These are phyloP conservation scores for Tipula helvola DNA, from an alignment of 2,888 invertebrate genomes.

Conservation along the genomic window DNA sequence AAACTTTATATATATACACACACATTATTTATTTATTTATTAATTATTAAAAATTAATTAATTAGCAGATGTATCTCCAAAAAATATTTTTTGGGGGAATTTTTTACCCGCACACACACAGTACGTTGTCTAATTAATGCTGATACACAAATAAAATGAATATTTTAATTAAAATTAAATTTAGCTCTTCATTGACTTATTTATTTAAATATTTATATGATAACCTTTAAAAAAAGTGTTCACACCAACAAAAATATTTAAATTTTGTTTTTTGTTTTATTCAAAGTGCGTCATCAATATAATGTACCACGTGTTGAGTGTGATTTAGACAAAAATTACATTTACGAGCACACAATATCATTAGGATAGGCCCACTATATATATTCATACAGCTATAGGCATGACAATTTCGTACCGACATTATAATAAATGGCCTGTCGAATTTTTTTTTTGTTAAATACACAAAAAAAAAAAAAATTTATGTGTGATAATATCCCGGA, in stretches of 20 bases:
- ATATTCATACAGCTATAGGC: not conserved
- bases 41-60: not conserved
- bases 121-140: not conserved
- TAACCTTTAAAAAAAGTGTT: not conserved
- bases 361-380: not conserved
- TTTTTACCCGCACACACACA: not conserved
- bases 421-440: not conserved
- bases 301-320: slow-evolving; percentile 4
- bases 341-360: not conserved
- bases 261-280: not conserved
- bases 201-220: not conserved
- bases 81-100: not conserved
- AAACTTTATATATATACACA: not conserved
- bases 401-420: not conserved
- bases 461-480: not conserved
- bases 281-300: not conserved
- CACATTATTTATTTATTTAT: not conserved
- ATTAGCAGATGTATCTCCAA: not conserved
- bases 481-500: not conserved
- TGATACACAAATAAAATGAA: not conserved
- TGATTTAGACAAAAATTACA: not conserved
- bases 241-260: not conserved
- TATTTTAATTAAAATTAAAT: not conserved
- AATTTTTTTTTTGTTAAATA: not conserved
- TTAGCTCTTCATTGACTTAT: not conserved